Base-by-base conservation (phyloP, 64 coral and sea anemone genomes). In the Montipora capricornis region DNA sequence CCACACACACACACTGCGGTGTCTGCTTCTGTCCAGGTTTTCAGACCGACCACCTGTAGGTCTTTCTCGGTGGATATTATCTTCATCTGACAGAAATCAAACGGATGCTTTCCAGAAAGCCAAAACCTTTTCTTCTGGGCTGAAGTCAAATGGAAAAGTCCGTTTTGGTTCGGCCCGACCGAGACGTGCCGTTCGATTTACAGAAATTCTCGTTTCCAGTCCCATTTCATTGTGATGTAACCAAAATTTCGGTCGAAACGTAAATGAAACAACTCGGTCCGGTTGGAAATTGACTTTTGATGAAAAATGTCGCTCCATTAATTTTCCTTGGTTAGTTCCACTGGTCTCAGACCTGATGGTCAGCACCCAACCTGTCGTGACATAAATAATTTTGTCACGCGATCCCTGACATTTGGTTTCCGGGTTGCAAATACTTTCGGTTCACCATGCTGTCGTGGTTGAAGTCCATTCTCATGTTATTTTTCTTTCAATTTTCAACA, bases 391-490 rank as follows among this genome's bases (percentile, higher is more conserved):
- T 68, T 68, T 68, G 64, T 68, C 64, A 68, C 64, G 64, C 64
- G 1, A 68, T 68, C 64, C 64, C 64, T 68, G 64, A 68, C 17
- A 68, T 68, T 68, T 1, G 11, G 64, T 68, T 68, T 68, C 64
- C 64, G 64, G 5, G 12, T 68, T 68, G 64, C 64, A 68, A 68
- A 19, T 16, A 68, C 64, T 68, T 68, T 68, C 64, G 64, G 64
- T 75, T 75, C 73, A 75, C n/a, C 24, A 77, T 77, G 74, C 37
- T 47, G 74, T 14, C 74, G 37, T 77, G 74, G 74, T 15, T 77
- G 74, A 77, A 44, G 44, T 77, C 74, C 14, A 77, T 77, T 77
- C 12, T 77, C 74, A 77, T 77, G 74, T 45, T 77, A 77, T 48
- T 77, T 47, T 77, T 77, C 74, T 77, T 49, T 47, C 26, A 47